Conservation (phyloP, 2,888 invertebrate species). For the Agriopis marginaria region DNA sequence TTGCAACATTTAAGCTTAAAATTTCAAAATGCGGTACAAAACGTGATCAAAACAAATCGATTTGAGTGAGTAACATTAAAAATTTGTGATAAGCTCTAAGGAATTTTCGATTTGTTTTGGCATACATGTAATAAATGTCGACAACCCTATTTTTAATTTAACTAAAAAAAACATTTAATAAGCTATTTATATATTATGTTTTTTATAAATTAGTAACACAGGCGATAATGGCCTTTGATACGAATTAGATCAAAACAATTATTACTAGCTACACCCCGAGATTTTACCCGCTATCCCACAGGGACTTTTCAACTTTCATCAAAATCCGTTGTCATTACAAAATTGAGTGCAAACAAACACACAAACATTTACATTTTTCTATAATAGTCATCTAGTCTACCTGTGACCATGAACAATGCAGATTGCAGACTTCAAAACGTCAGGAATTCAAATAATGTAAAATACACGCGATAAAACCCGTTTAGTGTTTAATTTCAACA, state of each 20-base stretch:
- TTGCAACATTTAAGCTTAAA: slow-evolving; percentile 10
- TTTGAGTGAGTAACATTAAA: slow-evolving; percentile 17
- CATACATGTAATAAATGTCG: slow-evolving; percentile 20
- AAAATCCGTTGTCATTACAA: no score
- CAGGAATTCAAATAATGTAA: no score
- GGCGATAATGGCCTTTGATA: not conserved
- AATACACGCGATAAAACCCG: no score
- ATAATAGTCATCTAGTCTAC: no score
- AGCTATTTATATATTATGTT: not conserved
- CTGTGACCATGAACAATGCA: no score
- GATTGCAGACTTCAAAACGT: no score
- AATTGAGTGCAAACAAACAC: no score
- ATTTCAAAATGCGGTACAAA: slow-evolving; percentile 23
- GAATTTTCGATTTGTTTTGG: slow-evolving; percentile 14
- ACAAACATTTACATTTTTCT: no score
- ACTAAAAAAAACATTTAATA: not conserved
- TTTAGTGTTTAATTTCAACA: no score
- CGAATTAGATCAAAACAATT: not conserved
- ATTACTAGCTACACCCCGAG: no score
- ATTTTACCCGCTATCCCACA: no score
- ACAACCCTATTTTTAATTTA: slow-evolving; percentile 24
- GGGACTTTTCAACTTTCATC: no score
- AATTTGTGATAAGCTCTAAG: slow-evolving; percentile 29
- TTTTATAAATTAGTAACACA: not conserved
- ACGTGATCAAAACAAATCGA: slow-evolving; percentile 9